Conservation (phyloP, 2,113 vertebrate species). For the Antechinus stuartii region DNA sequence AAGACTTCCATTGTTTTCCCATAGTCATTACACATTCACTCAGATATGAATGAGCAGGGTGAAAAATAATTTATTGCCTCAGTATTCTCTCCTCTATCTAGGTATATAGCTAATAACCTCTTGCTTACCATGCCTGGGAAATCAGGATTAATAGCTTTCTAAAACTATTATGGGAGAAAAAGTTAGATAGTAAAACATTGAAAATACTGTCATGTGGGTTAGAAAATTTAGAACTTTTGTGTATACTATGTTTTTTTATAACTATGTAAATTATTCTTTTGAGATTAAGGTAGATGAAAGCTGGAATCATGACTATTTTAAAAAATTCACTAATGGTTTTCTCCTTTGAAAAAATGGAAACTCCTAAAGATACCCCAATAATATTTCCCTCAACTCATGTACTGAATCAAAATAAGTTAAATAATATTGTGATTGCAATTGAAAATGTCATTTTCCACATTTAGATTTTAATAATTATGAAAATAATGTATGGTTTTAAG, state of each 20-base stretch:
- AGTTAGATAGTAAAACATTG: slow-evolving; percentile 17
- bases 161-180: slow-evolving; percentile 8
- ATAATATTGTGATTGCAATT: not conserved
- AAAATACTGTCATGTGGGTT: slow-evolving; percentile 53
- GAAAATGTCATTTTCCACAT: not conserved
- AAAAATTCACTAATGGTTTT: not conserved
- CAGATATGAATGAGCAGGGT: not conserved
- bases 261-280: slow-evolving; percentile 36
- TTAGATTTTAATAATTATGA: not conserved
- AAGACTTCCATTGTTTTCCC: not conserved
- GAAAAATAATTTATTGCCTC: not conserved
- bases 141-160: slow-evolving; percentile 33
- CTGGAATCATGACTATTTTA: not conserved
- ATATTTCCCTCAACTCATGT: not conserved
- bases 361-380: not conserved
- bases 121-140: slow-evolving; percentile 7
- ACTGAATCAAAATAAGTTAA: not conserved
- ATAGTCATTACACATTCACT: not conserved
- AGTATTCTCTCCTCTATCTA: not conserved
- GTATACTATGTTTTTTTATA: slow-evolving; percentile 44
- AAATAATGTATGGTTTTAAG: not conserved
- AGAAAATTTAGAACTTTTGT: slow-evolving; percentile 31
- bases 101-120: not conserved
- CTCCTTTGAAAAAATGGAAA: not conserved
- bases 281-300: not conserved